Evolutionary conservation across 2,797 vertebrate species (phyloP).

Genomic region (Champsocephalus esox): DNA sequence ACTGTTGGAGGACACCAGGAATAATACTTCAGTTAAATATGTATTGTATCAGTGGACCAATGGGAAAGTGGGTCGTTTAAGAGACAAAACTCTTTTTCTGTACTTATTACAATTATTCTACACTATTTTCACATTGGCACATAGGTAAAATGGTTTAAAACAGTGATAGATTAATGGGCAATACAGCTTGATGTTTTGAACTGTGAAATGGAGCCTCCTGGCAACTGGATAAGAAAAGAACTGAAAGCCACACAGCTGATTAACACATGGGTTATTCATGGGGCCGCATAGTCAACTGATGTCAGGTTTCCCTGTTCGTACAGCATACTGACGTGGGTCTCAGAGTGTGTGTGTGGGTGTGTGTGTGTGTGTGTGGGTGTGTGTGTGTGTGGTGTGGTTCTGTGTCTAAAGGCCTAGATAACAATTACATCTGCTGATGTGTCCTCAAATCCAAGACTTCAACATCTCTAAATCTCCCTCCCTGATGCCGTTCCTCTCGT

Average conservation of each 20-base stretch:
- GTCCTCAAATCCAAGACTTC: conserved; percentile 18
- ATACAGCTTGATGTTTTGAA: conserved; percentile 19
- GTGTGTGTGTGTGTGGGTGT: conserved; percentile 3
- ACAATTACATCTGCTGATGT: conserved; percentile 35
- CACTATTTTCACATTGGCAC: not conserved
- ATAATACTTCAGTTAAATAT: not conserved
- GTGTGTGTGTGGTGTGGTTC: not conserved
- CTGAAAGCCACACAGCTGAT: conserved; percentile 45
- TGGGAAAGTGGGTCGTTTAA: not conserved
- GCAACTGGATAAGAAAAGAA: conserved; percentile 54
- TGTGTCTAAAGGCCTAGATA: not conserved
- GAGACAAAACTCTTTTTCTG: not conserved
- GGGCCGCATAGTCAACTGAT: conserved; percentile 46
- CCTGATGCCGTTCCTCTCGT: conserved; percentile 17
- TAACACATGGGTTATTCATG: conserved; percentile 76
- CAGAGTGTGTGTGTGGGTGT: not conserved
- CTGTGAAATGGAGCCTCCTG: conserved; percentile 51
- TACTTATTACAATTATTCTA: not conserved
- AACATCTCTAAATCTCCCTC: conserved; percentile 26
- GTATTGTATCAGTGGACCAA: not conserved
- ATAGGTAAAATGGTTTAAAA: not conserved
- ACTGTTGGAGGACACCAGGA: not conserved
- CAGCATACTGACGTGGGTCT: conserved; percentile 14
- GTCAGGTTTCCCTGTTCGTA: conserved; percentile 56
- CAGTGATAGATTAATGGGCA: conserved; percentile 22